Percentiles rank a stretch among this genome's conserved stretches.
Evolutionary conservation across 2,888 invertebrate species (phyloP).

Genomic region (Osedax frankpressi): DNA sequence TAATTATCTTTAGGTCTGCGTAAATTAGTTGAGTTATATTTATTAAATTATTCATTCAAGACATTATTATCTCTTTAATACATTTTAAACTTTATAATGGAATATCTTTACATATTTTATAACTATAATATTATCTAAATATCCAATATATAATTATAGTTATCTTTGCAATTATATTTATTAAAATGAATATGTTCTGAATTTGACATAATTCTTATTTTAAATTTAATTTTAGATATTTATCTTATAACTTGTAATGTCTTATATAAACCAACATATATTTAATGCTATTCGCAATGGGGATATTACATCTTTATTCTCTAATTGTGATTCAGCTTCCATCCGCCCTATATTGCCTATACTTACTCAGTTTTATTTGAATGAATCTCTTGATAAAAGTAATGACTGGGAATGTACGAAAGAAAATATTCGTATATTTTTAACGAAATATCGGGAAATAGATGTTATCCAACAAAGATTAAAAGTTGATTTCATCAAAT

Average conservation of each 20-base stretch:
- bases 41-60: too few relatives aligned
- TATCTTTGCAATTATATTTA: too few relatives aligned
- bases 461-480: neutral
- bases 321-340: neutral
- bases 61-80: too few relatives aligned
- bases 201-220: too few relatives aligned
- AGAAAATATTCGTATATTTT: neutral
- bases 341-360: neutral
- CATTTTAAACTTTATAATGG: too few relatives aligned
- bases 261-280: neutral
- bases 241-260: neutral
- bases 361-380: neutral
- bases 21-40: too few relatives aligned
- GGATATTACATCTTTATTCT: neutral
- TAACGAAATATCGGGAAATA: neutral
- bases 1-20: too few relatives aligned
- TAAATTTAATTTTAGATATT: too few relatives aligned
- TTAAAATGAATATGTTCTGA: too few relatives aligned
- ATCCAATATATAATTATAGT: too few relatives aligned
- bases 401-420: neutral
- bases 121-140: too few relatives aligned
- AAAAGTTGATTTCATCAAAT: neutral
- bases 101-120: too few relatives aligned
- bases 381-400: neutral
- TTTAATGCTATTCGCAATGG: neutral